Conservation (phyloP, 2,888 invertebrate genomes). For the Sialis fuliginosa region DNA sequence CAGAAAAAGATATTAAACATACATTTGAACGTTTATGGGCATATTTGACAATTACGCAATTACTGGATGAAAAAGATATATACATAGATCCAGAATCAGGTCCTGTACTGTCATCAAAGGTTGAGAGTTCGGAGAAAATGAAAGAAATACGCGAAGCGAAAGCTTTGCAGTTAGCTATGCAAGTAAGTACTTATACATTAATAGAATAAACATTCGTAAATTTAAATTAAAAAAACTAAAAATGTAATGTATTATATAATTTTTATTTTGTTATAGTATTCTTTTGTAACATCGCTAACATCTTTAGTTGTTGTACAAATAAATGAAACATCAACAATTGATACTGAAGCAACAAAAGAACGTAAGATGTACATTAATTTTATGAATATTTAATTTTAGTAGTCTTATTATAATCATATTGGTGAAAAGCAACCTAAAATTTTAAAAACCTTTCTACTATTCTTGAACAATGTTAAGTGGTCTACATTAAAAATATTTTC, state of each 20-base stretch:
- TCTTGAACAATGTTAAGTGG: no score
- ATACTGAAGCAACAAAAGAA: constrained; percentile 26
- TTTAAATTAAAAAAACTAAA: no score
- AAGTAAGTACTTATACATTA: constrained; percentile 20
- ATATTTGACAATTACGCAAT: constrained; percentile 44
- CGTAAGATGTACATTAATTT: background rate
- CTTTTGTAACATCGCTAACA: constrained; percentile 48
- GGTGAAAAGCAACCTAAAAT: no score
- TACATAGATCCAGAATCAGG: constrained; percentile 7
- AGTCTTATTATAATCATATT: no score
- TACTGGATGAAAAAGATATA: constrained; percentile 34
- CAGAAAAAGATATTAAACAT: constrained; percentile 16
- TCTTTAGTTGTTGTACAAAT: constrained; percentile 49
- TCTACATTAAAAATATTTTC: no score
- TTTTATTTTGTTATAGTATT: constrained; percentile 28
- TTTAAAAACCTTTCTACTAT: no score
- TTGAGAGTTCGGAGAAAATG: constrained; percentile 12
- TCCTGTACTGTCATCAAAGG: constrained; percentile 13
- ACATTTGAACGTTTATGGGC: constrained; percentile 44
- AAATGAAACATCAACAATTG: constrained; percentile 30
- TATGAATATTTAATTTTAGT: no score
- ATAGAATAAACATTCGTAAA: no score
- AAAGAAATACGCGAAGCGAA: constrained; percentile 22
- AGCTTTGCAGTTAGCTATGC: constrained; percentile 34
- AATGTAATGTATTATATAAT: background rate